phyloP scores from a whole-genome alignment of 2,888 invertebrate genomes.

The Drosophila kuntzei region DNA sequence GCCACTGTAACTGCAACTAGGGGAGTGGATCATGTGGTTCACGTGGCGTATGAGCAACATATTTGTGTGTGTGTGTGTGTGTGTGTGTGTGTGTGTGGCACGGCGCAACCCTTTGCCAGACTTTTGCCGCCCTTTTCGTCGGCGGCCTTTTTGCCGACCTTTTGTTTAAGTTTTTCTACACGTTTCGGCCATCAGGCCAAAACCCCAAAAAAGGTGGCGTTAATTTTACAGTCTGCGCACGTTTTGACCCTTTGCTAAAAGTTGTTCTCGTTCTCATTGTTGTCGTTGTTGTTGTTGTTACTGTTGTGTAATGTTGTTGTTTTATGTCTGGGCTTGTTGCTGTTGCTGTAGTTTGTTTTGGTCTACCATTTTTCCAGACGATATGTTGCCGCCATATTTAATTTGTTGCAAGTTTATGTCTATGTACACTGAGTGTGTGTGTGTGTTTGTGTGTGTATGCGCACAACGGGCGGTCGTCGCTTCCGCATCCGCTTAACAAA shows the following conservation, averaged over 20 bases:
- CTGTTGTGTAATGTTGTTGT: constrained; percentile 21
- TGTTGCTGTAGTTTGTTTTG: constrained; percentile 63
- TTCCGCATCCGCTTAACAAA: constrained; percentile 64
- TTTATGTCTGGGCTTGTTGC: constrained; percentile 18
- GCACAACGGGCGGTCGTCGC: constrained; percentile 39
- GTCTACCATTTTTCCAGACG: constrained; percentile 78
- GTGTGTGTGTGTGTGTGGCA: constrained; percentile 1
- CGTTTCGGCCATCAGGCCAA: constrained; percentile 56
- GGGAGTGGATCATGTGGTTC: constrained; percentile 42
- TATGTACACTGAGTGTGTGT: neutral
- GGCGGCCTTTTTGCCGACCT: constrained; percentile 29
- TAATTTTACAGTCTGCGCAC: constrained; percentile 79
- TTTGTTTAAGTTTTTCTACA: constrained; percentile 66
- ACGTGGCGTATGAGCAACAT: constrained; percentile 58
- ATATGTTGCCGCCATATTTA: constrained; percentile 78
- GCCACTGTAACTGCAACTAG: constrained; percentile 6
- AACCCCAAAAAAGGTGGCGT: constrained; percentile 61
- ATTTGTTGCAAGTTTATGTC: constrained; percentile 69
- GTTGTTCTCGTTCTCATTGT: constrained; percentile 41
- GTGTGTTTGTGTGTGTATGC: constrained; percentile 5
- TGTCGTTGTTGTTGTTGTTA: constrained; percentile 11
- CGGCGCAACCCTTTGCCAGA: constrained; percentile 43
- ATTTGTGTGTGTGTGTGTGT: neutral
- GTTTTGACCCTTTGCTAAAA: constrained; percentile 70
- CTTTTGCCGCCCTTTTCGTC: constrained; percentile 19